Base-by-base conservation (phyloP, 2,113 vertebrate species). In the Kryptolebias marmoratus region DNA sequence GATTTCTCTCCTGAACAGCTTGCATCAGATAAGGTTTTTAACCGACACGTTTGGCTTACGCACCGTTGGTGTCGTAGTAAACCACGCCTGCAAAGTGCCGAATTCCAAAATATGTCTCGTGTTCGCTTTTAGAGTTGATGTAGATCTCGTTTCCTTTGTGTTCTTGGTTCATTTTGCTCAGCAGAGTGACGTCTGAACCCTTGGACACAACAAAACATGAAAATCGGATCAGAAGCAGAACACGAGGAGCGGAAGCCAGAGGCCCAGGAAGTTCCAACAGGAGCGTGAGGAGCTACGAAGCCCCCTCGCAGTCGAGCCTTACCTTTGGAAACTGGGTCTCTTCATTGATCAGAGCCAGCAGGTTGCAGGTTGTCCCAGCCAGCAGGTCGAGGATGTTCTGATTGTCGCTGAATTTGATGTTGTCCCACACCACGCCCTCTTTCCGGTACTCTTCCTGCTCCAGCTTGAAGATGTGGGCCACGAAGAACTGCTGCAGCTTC, bases 401-500 rank as follows among this genome's bases (percentile, higher is more conserved):
- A 77, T 99, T 99, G 85, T 99, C 95, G 0, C 65, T 88, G 79
- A 96, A 99, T 15, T 87, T 83, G 71, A 99, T 94, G 87, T 92
- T 92, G 22, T 82, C 89, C 96, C 96, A 99, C 58, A 72, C 2
- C 5, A 99, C 94, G 50, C 86, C 83, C 78, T 99, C 96, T 0
- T 93, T 91, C 31, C 57, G 61, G 79, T 98, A 99, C 77, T 98
- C 97, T 57, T 97, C 91, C 78, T 99, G 97, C 89, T 98, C 97
- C 83, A 94, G 71, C 60, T 95, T 96, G 91, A 99, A 98, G 85
- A 99, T 88, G 1, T 97, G 96, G 10, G 47, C 80, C 73, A 98
- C 97, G 0, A 99, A 99, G 88, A 98, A 97, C 90, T 99, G 97
- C 90, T 99, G 97, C 70, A 99, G 94, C 77, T 96, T 95, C 87